These are phyloP conservation scores for Cydia splendana DNA, from an alignment of 1,140 invertebrate genomes.

Conservation along the genomic window DNA sequence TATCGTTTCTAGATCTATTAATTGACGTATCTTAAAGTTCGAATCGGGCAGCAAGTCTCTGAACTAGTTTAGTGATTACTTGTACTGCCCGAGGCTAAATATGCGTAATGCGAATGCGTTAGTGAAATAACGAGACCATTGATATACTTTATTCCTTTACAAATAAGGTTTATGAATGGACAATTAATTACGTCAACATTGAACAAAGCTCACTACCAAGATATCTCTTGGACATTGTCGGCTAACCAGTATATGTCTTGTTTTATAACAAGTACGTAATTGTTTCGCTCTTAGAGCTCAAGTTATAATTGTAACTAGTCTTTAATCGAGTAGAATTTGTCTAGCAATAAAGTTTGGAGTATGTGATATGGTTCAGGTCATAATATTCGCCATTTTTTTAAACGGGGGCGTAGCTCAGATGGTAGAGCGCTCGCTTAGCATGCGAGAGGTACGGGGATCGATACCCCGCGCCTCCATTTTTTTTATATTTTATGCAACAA, in stretches of 20 bases:
- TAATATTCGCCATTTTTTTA: not conserved
- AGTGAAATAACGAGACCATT: not conserved
- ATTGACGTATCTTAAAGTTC: too few species aligned
- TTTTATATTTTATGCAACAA: not conserved
- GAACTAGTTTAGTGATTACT: not conserved
- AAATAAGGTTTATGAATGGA: too few species aligned
- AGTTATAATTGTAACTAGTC: not conserved
- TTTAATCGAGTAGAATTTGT: not conserved
- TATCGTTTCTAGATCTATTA: too few species aligned
- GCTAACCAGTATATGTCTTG: too few species aligned
- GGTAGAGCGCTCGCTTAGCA: conserved; percentile 93
- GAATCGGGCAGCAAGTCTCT: too few species aligned
- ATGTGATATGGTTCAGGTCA: not conserved
- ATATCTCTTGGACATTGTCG: too few species aligned
- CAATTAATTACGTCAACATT: too few species aligned
- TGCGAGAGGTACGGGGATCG: conserved; percentile 91
- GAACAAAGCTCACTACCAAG: too few species aligned
- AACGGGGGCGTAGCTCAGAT: conserved; percentile 89
- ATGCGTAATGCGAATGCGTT: not conserved
- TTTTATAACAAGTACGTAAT: not conserved
- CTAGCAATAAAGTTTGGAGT: not conserved
- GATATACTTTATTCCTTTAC: too few species aligned
- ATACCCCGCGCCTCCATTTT: conserved; percentile 81
- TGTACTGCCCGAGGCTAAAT: not conserved
- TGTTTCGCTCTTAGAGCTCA: not conserved